Evolutionary conservation across 2,888 invertebrate species (phyloP), one percentile per base, ranked within the genome.

Genomic region (Bembecia ichneumoniformis): DNA sequence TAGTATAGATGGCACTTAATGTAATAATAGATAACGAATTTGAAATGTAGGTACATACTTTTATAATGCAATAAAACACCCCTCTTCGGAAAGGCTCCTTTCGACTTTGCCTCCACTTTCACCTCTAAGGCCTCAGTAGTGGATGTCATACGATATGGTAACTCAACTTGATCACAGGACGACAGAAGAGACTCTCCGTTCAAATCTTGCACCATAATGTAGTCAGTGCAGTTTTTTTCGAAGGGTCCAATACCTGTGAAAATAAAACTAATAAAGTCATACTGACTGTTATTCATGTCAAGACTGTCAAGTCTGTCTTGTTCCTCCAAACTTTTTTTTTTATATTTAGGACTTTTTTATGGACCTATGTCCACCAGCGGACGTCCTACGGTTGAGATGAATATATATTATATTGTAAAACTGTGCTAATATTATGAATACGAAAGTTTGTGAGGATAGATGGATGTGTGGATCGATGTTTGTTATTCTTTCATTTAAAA

Each of bases 1-100:
- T 9, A 40, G 14, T 48, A 20, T 52, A 58, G 58, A 55, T 58
- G 56, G 51, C 56, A 3, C 40, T 13, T 16, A 44, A 44, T 44
- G 11, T 7, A 4, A 16, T 9, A 44, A 44, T 10, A n/a, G 3
- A 7, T 35, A 40, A 40, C 10, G 5, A 3, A 40, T 36, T 11
- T 11, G 1, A 13, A 28, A 20, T 17, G 13, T 36, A 11, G 11
- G 11, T 36, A 59, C 86, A 82, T 69, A 90, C 90, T 89, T 74
- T 89, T 89, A 68, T 89, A 93, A 76, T 91, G 89, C 56, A 92
- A 74, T 15, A 92, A 71, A 51, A 92, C 83, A 2, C 92, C 92
- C 62, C 92, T 79, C 56, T 90, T 90, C 0, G 91, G 91, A 55
- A 84, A 90, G 13, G 87, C 86, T 43, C 87, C 88, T 56, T 79